These are phyloP conservation scores for Todiramphus chloris DNA, from an alignment of 2,113 vertebrate species.

Conservation along the genomic window DNA sequence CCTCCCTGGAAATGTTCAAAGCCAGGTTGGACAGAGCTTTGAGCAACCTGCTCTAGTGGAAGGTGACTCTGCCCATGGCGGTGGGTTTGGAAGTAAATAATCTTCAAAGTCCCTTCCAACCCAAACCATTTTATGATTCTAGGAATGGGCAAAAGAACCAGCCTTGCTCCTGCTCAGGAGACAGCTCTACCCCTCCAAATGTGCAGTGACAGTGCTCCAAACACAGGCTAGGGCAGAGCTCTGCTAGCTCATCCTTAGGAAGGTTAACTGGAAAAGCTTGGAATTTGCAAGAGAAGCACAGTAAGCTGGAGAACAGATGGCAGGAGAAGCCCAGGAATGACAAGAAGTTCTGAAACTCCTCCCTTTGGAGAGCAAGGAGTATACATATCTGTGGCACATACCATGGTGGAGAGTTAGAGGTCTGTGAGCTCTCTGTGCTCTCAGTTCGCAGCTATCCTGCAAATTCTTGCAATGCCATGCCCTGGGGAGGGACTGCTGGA, in stretches of 20 bases:
- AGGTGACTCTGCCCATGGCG: background rate
- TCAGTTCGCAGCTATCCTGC: too few relatives aligned
- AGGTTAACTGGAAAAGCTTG: background rate
- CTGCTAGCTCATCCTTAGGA: background rate
- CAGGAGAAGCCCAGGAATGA: background rate
- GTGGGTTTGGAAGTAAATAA: background rate
- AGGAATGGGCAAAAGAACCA: background rate
- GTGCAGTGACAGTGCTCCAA: background rate
- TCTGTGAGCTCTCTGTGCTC: background rate
- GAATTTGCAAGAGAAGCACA: background rate
- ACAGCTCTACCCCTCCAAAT: rapidly evolving
- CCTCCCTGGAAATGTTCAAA: background rate
- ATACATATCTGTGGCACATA: rapidly evolving
- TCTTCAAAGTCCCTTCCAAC: background rate
- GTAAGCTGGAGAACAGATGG: background rate
- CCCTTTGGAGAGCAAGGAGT: background rate
- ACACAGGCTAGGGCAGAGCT: background rate
- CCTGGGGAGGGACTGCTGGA: background rate
- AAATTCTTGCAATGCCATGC: rapidly evolving
- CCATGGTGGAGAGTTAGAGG: background rate
- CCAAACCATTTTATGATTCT: background rate
- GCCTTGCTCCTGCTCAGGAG: background rate
- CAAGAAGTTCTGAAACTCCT: background rate
- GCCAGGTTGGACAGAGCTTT: background rate
- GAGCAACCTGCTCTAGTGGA: background rate